These are phyloP conservation scores for Petrolisthes cinctipes DNA, from an alignment of 2,888 invertebrate species.

Conservation along the genomic window DNA sequence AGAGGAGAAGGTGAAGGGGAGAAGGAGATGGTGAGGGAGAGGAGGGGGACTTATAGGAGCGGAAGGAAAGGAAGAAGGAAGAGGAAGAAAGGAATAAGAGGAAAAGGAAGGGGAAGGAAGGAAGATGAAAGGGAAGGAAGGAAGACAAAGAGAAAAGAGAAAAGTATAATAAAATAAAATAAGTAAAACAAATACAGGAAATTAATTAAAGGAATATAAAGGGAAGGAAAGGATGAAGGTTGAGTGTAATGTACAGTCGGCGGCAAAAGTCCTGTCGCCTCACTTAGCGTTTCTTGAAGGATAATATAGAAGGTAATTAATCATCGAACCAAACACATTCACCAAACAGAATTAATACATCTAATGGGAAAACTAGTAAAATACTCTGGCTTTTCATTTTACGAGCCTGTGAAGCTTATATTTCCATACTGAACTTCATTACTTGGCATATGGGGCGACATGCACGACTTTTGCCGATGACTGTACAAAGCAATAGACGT, in stretches of 20 bases:
- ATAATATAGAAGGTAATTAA: no score
- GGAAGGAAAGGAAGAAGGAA: not conserved
- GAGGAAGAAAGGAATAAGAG: not conserved
- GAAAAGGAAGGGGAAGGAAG: not conserved
- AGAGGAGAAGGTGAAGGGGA: not conserved
- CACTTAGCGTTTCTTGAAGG: no score
- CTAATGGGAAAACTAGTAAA: no score
- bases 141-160: not conserved
- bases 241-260: not conserved
- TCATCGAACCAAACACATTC: no score
- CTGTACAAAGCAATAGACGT: no score
- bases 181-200: not conserved
- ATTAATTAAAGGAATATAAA: not conserved
- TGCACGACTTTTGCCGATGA: no score
- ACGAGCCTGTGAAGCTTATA: no score
- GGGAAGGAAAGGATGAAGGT: constrained; percentile 9
- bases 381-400: no score
- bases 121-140: not conserved
- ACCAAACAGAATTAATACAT: no score
- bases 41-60: not conserved
- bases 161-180: not conserved
- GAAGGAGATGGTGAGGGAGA: not conserved
- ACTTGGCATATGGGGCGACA: no score
- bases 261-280: no score
- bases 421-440: no score